Percentiles rank a stretch among this genome's conserved stretches.
Conservation (phyloP, 1,140 invertebrate genomes). For the Pseudomyrmex cubaensis region DNA sequence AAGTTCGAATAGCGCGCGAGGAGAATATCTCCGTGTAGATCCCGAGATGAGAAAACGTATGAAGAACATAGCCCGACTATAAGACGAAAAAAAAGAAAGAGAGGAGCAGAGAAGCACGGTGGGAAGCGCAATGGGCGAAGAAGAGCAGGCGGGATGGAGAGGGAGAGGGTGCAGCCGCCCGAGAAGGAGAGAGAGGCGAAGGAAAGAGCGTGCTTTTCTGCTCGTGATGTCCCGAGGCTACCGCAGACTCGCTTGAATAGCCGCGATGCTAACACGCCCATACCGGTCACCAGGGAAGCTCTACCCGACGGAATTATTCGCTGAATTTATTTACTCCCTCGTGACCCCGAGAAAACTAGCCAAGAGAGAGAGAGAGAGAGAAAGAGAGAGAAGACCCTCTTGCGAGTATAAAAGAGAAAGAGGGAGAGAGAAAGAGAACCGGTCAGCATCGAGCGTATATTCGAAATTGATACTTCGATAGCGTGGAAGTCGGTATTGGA, state of each 20-base stretch:
- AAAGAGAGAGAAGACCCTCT: background rate
- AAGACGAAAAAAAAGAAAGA: slow-evolving; percentile 52
- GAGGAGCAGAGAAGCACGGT: background rate
- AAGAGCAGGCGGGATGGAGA: background rate
- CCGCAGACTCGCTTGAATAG: slow-evolving; percentile 78
- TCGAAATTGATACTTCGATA: slow-evolving; percentile 71
- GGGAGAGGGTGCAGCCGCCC: slow-evolving; percentile 10
- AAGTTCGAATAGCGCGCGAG: slow-evolving; percentile 21
- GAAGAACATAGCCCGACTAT: slow-evolving; percentile 37
- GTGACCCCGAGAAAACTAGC: slow-evolving; percentile 74
- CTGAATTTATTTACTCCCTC: slow-evolving; percentile 78
- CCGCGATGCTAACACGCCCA: slow-evolving; percentile 76
- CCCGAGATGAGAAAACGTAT: slow-evolving; percentile 56
- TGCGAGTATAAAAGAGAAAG: background rate
- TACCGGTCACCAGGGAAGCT: slow-evolving; percentile 73
- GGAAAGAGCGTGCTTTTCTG: slow-evolving; percentile 66
- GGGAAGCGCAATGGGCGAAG: slow-evolving; percentile 36
- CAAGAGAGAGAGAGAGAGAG: slow-evolving; percentile 16
- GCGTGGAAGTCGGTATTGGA: slow-evolving; percentile 53
- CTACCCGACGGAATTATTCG: slow-evolving; percentile 75
- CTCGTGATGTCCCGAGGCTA: slow-evolving; percentile 84
- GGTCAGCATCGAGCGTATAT: slow-evolving; percentile 63
- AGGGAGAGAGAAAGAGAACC: slow-evolving; percentile 31
- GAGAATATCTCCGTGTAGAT: slow-evolving; percentile 13
- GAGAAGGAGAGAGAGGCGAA: slow-evolving; percentile 47